phyloP scores from a whole-genome alignment of 2,888 invertebrate genomes.

The Steinernema carpocapsae region DNA sequence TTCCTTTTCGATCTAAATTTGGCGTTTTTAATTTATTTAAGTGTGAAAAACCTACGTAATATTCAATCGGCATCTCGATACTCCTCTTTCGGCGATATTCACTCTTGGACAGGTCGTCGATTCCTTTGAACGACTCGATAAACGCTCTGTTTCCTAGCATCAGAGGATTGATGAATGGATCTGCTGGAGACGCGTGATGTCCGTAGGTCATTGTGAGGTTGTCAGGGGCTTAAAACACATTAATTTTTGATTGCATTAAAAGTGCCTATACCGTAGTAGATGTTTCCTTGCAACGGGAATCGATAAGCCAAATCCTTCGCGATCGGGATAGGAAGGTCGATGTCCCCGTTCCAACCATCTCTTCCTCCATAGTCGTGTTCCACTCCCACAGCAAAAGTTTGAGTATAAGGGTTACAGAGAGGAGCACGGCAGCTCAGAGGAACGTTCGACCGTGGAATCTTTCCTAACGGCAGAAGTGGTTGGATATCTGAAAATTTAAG shows the following conservation, averaged over 20 bases:
- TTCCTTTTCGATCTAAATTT: not conserved
- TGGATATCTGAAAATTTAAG: slow-evolving; percentile 44
- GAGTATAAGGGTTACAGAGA: slow-evolving; percentile 56
- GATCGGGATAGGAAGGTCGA: slow-evolving; percentile 58
- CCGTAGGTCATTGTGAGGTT: slow-evolving; percentile 13
- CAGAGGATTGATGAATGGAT: slow-evolving; percentile 22
- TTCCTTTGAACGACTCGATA: slow-evolving; percentile 15
- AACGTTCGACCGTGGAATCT: slow-evolving; percentile 50
- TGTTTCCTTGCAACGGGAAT: slow-evolving; percentile 59
- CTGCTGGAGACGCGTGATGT: slow-evolving; percentile 1
- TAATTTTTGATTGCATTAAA: not conserved
- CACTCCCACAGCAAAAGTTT: slow-evolving; percentile 54
- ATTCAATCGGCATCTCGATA: slow-evolving; percentile 5
- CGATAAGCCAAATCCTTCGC: slow-evolving; percentile 56
- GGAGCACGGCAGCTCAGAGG: slow-evolving; percentile 57
- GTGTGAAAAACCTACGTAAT: not conserved
- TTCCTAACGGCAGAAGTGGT: slow-evolving; percentile 54
- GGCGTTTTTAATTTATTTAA: not conserved
- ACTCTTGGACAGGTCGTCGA: not conserved
- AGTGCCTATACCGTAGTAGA: slow-evolving; percentile 50
- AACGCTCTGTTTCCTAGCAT: slow-evolving; percentile 18
- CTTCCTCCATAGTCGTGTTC: slow-evolving; percentile 57
- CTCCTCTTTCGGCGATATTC: not conserved
- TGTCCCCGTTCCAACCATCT: slow-evolving; percentile 60
- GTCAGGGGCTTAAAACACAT: not conserved